Percentiles rank a stretch among this genome's conserved stretches.
Conservation (phyloP, 2,888 invertebrate species). For the Rotaria sp. region DNA sequence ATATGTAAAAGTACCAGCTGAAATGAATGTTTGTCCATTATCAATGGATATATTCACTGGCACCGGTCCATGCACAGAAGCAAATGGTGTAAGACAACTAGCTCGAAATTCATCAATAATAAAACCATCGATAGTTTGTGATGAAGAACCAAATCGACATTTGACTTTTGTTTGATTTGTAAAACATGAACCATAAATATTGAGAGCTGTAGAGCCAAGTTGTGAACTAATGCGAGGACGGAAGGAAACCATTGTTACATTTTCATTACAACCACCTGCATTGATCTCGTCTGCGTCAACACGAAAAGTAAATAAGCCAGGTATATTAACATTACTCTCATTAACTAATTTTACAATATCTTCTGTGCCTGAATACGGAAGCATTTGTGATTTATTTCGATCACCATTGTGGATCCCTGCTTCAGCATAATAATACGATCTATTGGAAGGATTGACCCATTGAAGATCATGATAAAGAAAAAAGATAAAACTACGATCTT, state of each 20-base stretch:
- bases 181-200: slow-evolving; percentile 33
- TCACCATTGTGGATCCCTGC: slow-evolving; percentile 29
- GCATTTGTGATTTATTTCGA: neutral
- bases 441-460: slow-evolving; percentile 15
- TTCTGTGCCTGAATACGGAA: slow-evolving; percentile 13
- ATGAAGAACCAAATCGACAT: neutral
- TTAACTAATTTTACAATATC: slow-evolving; percentile 3
- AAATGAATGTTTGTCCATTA: neutral
- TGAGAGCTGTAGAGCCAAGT: slow-evolving; percentile 18
- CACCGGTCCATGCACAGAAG: neutral
- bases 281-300: neutral
- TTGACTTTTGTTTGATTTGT: neutral
- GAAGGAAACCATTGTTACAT: neutral
- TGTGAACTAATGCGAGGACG: slow-evolving; percentile 6
- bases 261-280: slow-evolving; percentile 8
- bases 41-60: neutral
- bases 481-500: too few species aligned
- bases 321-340: slow-evolving; percentile 24
- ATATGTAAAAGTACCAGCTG: neutral
- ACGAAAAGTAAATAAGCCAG: slow-evolving; percentile 30
- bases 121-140: neutral
- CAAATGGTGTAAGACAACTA: neutral
- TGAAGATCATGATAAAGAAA: too few species aligned
- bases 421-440: neutral
- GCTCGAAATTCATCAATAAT: neutral